Evolutionary conservation across 2,888 invertebrate species (phyloP), one percentile per base, ranked within the genome.

Genomic region (Aporophyla lueneburgensis): DNA sequence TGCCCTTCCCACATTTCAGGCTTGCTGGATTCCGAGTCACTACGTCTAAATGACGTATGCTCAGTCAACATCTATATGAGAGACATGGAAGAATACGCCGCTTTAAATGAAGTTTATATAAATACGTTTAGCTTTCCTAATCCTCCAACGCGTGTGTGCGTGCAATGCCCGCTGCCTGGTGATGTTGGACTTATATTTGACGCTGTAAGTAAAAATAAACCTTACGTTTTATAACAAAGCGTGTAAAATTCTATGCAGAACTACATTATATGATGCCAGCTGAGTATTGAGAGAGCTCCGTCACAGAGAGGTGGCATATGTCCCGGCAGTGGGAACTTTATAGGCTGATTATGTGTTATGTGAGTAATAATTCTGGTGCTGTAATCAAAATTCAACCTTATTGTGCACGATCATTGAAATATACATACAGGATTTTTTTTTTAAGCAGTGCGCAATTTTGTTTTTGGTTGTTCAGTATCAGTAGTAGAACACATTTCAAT

Each of bases 121-220:
- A 97, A 97, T 71, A 97, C 97, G 83, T 98, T 99, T 91, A 97
- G 97, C 87, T 97, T 98, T 93, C 96, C 97, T 59, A 98, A 98
- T 94, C 99, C 99, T 54, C 99, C 99, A 14, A 98, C 98, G 2
- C 97, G 99, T 71, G 98, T 98, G 2, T 99, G 99, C 91, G 98
- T 99, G 33, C 98, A 99, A 92, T 98, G 97, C 88, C 98, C 98
- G 24, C 95, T 98, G 85, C 97, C 98, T 40, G 94, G 94, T 59
- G 97, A 97, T 86, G 97, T 98, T 69, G 98, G 98, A 81, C 97
- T 99, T 70, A 97, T 98, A 78, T 95, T 99, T 89, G 98, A 98
- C 90, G 98, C 98, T 75, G 97, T 98, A 80, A 95, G 96, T 95
- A 74, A 66, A 82, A 59, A 58, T 59, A 16, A n/a, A 67, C 33